phyloP scores from a whole-genome alignment of 2,113 vertebrate species.

The Xyrauchen texanus region DNA sequence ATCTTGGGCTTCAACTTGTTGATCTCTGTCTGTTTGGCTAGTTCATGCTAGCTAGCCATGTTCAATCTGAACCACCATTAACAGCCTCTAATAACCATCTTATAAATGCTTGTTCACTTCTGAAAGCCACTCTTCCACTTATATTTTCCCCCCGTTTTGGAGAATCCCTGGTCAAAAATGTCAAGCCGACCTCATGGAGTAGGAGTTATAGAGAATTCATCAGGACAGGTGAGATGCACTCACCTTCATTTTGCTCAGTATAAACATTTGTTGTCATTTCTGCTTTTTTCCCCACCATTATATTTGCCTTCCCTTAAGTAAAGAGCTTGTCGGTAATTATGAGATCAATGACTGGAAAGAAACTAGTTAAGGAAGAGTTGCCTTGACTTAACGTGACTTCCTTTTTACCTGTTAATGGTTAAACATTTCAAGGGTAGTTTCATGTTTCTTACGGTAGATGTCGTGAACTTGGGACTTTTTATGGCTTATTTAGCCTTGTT shows the following conservation, averaged over 20 bases:
- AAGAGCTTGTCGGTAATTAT: background rate
- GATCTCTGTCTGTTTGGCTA: constrained; percentile 69
- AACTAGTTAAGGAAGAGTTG: background rate
- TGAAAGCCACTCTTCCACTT: constrained; percentile 53
- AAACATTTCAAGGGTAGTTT: background rate
- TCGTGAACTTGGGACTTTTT: background rate
- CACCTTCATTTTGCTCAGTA: background rate
- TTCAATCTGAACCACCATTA: background rate
- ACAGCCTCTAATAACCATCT: background rate
- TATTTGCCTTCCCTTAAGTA: background rate
- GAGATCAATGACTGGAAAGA: background rate
- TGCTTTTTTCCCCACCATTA: background rate
- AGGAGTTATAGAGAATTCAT: constrained; percentile 77
- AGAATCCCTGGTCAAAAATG: constrained; percentile 65
- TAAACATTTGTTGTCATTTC: background rate
- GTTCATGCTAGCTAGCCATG: constrained; percentile 66
- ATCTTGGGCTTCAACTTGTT: constrained; percentile 76
- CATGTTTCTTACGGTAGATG: background rate
- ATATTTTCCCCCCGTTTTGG: constrained; percentile 47
- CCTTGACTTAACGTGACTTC: background rate
- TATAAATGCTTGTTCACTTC: constrained; percentile 69
- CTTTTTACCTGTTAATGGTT: background rate
- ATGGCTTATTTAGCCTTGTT: background rate
- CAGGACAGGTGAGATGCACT: constrained; percentile 72
- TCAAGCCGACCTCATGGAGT: constrained; percentile 74